Conservation (phyloP, 2,888 invertebrate genomes). For the Phymatocera aterrima region DNA sequence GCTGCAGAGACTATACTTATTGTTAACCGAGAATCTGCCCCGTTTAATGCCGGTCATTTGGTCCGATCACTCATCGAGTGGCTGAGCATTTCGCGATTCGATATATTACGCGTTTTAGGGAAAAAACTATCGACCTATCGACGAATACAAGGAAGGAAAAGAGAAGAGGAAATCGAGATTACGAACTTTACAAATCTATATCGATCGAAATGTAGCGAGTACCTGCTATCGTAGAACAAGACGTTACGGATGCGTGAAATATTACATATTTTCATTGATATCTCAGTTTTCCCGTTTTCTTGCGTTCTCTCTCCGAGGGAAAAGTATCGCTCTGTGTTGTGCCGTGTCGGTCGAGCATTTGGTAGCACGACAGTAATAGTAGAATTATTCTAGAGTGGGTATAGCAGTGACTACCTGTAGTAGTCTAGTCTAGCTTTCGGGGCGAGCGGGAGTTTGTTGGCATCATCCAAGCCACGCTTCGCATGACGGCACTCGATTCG, state of each 20-base stretch:
- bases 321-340: constrained; percentile 58
- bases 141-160: neutral
- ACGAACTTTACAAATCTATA: too few relatives aligned
- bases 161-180: too few relatives aligned
- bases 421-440: too few relatives aligned
- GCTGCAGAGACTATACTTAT: constrained; percentile 20
- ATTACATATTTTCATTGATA: neutral
- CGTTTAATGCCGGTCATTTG: constrained; percentile 13
- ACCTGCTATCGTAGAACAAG: too few relatives aligned
- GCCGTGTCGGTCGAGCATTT: constrained; percentile 68
- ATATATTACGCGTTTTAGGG: neutral
- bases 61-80: neutral
- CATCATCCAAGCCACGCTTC: neutral
- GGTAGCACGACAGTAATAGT: constrained; percentile 63
- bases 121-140: neutral
- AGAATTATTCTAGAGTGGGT: constrained; percentile 31
- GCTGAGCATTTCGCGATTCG: neutral
- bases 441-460: neutral
- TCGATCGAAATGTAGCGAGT: too few relatives aligned
- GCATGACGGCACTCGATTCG: constrained; percentile 69
- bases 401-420: too few relatives aligned
- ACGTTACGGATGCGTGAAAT: too few relatives aligned
- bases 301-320: neutral
- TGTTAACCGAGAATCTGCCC: constrained; percentile 27
- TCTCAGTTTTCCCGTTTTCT: neutral